Conservation (phyloP, 2,888 invertebrate species). For the Temnothorax rugatulus region DNA sequence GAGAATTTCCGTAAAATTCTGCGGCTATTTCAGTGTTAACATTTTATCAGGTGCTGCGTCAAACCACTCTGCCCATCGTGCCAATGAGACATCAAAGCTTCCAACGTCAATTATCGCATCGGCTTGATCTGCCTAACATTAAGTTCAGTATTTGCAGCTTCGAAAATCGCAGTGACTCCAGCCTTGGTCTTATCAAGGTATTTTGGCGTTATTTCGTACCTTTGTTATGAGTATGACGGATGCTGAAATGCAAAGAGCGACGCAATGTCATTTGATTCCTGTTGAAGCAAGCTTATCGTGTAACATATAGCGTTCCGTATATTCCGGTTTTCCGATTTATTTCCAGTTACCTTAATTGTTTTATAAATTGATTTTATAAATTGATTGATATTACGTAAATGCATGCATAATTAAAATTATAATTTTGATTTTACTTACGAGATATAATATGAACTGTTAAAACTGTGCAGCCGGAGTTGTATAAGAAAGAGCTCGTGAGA, state of each 20-base stretch:
- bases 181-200: slow-evolving; percentile 92
- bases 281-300: slow-evolving; percentile 17
- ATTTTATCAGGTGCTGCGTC: slow-evolving; percentile 90
- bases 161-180: slow-evolving; percentile 90
- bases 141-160: slow-evolving; percentile 93
- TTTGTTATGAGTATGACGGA: not conserved
- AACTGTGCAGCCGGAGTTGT: slow-evolving; percentile 90
- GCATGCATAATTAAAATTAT: not conserved
- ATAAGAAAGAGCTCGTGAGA: slow-evolving; percentile 91
- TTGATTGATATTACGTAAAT: not conserved
- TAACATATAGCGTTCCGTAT: not conserved
- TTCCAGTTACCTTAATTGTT: not conserved
- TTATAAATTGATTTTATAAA: not conserved
- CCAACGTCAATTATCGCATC: slow-evolving; percentile 93
- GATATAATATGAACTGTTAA: not conserved
- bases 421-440: not conserved
- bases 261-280: slow-evolving; percentile 3
- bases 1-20: not conserved
- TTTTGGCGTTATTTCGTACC: not conserved
- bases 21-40: not conserved
- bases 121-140: slow-evolving; percentile 92
- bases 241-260: not conserved
- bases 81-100: slow-evolving; percentile 94
- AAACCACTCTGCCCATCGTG: slow-evolving; percentile 94
- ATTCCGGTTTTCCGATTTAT: not conserved